Conservation (phyloP, 1,140 invertebrate genomes). For the Bombus difficillimus region DNA sequence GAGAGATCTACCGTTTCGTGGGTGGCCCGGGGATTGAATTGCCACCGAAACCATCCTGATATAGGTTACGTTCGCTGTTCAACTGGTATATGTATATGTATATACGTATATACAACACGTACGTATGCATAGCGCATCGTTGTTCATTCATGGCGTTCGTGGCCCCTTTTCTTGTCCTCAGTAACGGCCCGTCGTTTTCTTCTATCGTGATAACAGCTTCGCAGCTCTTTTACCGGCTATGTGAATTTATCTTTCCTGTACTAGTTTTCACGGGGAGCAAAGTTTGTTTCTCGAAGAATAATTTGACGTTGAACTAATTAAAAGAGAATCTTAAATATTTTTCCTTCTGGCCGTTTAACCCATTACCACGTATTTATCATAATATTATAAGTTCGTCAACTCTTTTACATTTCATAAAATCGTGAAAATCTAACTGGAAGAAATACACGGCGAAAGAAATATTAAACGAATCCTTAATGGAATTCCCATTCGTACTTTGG, state of each 20-base stretch:
- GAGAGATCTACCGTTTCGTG: conserved; percentile 58
- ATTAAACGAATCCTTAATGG: too few relatives aligned
- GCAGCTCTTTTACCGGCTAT: neutral
- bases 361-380: too few relatives aligned
- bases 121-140: conserved; percentile 16
- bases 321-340: neutral
- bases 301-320: neutral
- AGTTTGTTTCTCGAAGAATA: neutral
- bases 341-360: too few relatives aligned
- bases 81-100: neutral
- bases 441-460: too few relatives aligned
- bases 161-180: neutral
- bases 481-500: too few relatives aligned
- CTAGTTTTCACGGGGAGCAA: too few relatives aligned
- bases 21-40: conserved; percentile 45
- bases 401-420: too few relatives aligned
- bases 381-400: too few relatives aligned
- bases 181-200: neutral
- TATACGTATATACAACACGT: neutral
- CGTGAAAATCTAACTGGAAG: too few relatives aligned
- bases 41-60: conserved; percentile 51
- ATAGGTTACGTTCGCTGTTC: conserved; percentile 9
- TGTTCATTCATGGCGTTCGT: conserved; percentile 33
- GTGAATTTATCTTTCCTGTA: conserved; percentile 3
- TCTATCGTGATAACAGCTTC: conserved; percentile 25